These are phyloP conservation scores for Penaeus vannamei DNA, from an alignment of 1,140 invertebrate species.

Conservation along the genomic window DNA sequence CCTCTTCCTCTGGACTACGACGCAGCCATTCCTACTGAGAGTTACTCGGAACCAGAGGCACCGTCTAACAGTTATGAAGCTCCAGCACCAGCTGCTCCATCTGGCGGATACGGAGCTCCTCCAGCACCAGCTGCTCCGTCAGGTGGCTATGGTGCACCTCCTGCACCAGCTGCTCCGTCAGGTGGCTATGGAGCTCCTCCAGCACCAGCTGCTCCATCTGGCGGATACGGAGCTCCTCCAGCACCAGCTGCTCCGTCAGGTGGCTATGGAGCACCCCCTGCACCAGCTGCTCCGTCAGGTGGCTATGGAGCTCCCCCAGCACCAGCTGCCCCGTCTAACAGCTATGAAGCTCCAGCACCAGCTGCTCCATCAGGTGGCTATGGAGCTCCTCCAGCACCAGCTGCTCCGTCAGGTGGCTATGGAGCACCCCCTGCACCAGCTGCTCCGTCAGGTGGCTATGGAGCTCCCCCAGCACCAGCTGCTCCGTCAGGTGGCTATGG, in stretches of 20 bases:
- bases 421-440: not conserved
- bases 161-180: no score
- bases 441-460: not conserved
- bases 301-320: no score
- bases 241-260: no score
- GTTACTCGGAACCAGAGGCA: not conserved
- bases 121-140: no score
- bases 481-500: not conserved
- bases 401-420: no score
- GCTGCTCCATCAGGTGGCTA: not conserved
- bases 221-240: no score
- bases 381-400: not conserved
- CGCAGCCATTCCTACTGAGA: not conserved
- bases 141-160: no score
- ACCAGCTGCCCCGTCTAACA: not conserved
- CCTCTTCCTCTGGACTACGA: slow-evolving; percentile 12
- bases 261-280: no score
- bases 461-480: not conserved
- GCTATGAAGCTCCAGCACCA: not conserved
- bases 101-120: no score
- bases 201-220: no score
- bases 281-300: no score
- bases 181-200: no score
- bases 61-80: not conserved
- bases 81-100: not conserved